Base-by-base conservation (phyloP, 2,888 invertebrate species). In the Pachydiplax longipennis region DNA sequence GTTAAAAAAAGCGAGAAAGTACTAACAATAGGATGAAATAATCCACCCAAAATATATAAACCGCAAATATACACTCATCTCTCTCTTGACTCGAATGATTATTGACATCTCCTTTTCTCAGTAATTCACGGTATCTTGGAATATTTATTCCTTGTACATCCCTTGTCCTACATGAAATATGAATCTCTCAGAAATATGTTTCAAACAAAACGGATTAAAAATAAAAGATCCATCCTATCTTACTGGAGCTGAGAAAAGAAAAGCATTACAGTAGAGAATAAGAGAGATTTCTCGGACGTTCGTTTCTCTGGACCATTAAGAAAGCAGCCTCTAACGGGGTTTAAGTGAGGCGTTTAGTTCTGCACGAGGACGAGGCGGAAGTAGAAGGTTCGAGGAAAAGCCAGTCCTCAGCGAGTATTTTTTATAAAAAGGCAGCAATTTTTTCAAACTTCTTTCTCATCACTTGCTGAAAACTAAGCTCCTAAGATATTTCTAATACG, bases 291-390 rank as follows among this genome's bases (percentile, higher is more conserved):
- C 87, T 53, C 61, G 37, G 61, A 15, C 31, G 37, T n/a, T 35
- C 83, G 58, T 35, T 83, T 48, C 53, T 37, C 37, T 37, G 61
- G 58, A 83, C 37, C 87, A 87, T 87, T 87, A 87, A 87, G 87
- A 87, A 83, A 83, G 83, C 58, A 83, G 61, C 58, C 37, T 87
- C 87, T 87, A 87, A 87, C 87, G 87, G 87, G 37, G 61, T 87
- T 87, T 65, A 87, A 87, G 87, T 87, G 87, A 87, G 35, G 87
- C 61, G 87, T 87, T 87, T 87, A 87, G 87, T 87, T 87, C 87
- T 87, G 87, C 87, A 87, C 87, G 87, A 87, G 58, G 87, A 65
- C 37, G 83, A 87, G 87, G 87, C 61, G 87, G 87, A 87, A 87
- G 87, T 87, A 61, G 22, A 37, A 37, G 87, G 22, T 31, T 25